These are phyloP conservation scores for Tyria jacobaeae DNA, from an alignment of 2,888 invertebrate species.

Conservation along the genomic window DNA sequence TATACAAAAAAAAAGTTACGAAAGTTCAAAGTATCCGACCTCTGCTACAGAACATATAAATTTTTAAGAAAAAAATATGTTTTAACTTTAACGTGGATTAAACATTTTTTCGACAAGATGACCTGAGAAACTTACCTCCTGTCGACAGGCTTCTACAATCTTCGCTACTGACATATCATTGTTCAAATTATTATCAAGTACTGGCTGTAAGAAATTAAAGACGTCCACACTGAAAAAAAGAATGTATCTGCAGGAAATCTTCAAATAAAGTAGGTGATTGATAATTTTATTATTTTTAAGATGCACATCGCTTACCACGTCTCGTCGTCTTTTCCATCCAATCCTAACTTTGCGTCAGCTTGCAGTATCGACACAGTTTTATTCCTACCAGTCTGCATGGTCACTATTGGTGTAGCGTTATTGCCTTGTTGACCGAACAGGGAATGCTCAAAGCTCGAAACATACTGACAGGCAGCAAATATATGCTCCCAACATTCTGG, in stretches of 20 bases:
- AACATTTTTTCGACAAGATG: background rate
- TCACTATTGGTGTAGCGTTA: constrained; percentile 88
- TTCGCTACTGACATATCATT: constrained; percentile 90
- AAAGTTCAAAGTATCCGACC: no score
- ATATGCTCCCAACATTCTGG: constrained; percentile 98
- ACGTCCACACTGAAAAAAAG: constrained; percentile 90
- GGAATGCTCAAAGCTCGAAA: constrained; percentile 96
- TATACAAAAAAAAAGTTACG: no score
- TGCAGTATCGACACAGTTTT: constrained; percentile 88
- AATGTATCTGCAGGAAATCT: constrained; percentile 1
- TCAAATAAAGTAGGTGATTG: background rate
- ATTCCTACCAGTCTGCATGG: constrained; percentile 88
- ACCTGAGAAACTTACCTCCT: constrained; percentile 67
- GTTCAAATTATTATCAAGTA: constrained; percentile 88
- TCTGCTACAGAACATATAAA: no score
- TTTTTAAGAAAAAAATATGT: no score
- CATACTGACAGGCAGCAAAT: constrained; percentile 96
- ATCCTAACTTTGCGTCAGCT: constrained; percentile 85
- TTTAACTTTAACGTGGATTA: no score
- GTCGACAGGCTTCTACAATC: constrained; percentile 88
- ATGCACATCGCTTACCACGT: constrained; percentile 88
- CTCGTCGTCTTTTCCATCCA: constrained; percentile 88
- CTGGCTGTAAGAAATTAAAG: constrained; percentile 92
- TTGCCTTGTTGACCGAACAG: constrained; percentile 94
- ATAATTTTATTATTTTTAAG: background rate